phyloP scores from a whole-genome alignment of 2,888 invertebrate genomes.

The Pristionchus maxplancki region DNA sequence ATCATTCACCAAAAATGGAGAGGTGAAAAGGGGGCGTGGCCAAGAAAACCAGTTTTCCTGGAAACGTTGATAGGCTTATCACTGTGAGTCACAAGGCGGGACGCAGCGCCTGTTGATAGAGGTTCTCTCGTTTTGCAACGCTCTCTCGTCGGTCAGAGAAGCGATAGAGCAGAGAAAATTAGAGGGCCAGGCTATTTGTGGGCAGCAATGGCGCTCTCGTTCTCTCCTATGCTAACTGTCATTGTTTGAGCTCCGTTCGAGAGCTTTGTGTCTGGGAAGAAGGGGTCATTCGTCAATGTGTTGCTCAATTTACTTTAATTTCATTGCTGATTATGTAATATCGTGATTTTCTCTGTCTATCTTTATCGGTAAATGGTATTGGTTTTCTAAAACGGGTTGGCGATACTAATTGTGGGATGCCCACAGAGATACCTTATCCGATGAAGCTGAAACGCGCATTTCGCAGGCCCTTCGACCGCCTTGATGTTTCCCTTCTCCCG shows the following conservation, averaged over 20 bases:
- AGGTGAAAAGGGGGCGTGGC: neutral
- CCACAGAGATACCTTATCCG: too few relatives aligned
- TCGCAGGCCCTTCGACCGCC: neutral
- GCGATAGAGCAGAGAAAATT: too few relatives aligned
- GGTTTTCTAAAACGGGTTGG: too few relatives aligned
- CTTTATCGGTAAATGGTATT: too few relatives aligned
- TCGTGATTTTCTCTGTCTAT: too few relatives aligned
- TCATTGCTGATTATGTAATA: too few relatives aligned
- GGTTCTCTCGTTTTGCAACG: neutral
- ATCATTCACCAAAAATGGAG: neutral
- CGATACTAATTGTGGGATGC: too few relatives aligned
- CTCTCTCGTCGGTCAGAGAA: too few relatives aligned
- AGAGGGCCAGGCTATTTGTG: neutral
- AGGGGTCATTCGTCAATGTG: neutral
- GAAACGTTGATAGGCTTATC: too few relatives aligned
- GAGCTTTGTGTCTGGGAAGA: neutral
- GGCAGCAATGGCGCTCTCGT: neutral
- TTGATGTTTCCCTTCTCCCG: constrained; percentile 47
- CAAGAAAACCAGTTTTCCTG: neutral
- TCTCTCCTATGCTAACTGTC: neutral
- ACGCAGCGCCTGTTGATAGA: neutral
- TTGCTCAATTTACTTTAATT: too few relatives aligned
- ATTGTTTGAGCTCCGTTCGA: constrained; percentile 9
- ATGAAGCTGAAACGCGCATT: too few relatives aligned
- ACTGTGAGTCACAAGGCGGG: too few relatives aligned